Evolutionary conservation across 2,797 vertebrate genomes (phyloP).

Genomic region (Centropyge bicolor): DNA sequence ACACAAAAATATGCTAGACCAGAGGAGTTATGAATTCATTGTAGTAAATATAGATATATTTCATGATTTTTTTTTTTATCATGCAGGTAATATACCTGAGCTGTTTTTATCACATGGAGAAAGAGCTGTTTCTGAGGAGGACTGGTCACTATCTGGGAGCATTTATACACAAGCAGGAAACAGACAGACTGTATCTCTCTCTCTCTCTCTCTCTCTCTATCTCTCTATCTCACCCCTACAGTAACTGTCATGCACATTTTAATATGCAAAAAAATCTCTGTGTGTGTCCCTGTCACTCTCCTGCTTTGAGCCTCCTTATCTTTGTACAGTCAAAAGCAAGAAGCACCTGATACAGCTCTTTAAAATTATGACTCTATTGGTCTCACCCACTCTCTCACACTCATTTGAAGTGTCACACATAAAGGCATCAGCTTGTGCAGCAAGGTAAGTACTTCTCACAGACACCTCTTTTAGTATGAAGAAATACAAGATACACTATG

Average conservation of each 20-base stretch:
- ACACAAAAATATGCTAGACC: background rate
- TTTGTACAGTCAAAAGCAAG: conserved; percentile 47
- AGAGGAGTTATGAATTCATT: background rate
- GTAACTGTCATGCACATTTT: conserved; percentile 35
- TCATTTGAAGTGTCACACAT: conserved; percentile 54
- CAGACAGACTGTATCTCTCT: conserved; percentile 3
- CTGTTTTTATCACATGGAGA: background rate
- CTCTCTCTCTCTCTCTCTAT: conserved; percentile 15
- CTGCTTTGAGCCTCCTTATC: conserved; percentile 53
- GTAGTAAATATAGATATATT: conserved; percentile 2
- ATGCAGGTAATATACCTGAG: background rate
- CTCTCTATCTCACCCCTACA: background rate
- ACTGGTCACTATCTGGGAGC: conserved; percentile 1
- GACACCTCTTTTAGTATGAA: conserved; percentile 42
- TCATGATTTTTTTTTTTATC: background rate
- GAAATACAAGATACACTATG: conserved; percentile 42
- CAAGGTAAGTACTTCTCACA: conserved; percentile 54
- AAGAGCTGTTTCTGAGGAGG: background rate
- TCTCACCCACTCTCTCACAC: conserved; percentile 38
- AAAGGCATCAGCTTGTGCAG: conserved; percentile 42
- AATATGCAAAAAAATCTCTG: conserved; percentile 42
- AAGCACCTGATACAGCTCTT: conserved; percentile 48
- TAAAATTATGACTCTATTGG: conserved; percentile 39
- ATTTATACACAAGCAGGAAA: conserved; percentile 24
- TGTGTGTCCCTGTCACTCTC: conserved; percentile 29